These are phyloP conservation scores for Tetanocera ferruginea DNA, from an alignment of 2,888 invertebrate species.

Conservation along the genomic window DNA sequence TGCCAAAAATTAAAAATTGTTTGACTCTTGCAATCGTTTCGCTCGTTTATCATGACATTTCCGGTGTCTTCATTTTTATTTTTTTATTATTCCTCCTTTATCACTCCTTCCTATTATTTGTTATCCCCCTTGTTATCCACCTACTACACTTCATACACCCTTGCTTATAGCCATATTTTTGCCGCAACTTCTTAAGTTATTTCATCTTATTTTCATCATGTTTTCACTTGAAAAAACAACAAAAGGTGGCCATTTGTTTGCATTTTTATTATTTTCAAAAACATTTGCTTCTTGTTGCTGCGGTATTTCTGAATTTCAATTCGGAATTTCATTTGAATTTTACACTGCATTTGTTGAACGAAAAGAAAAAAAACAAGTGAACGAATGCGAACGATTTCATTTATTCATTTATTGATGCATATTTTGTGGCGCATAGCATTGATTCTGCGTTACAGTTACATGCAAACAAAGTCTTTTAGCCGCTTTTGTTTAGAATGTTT, in stretches of 20 bases:
- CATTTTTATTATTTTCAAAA: not conserved
- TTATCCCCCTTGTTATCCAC: not conserved
- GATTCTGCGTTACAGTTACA: constrained; percentile 12
- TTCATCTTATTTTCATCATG: no score
- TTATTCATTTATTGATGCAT: constrained; percentile 38
- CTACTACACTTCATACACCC: not conserved
- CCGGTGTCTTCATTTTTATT: no score
- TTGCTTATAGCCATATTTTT: not conserved
- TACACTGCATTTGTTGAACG: not conserved
- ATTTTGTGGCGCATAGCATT: constrained; percentile 20
- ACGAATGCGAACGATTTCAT: constrained; percentile 26
- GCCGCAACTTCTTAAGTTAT: not conserved
- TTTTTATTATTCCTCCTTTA: no score
- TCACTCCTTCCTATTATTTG: no score
- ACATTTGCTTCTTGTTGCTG: not conserved
- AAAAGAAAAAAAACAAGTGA: not conserved
- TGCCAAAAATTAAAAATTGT: no score
- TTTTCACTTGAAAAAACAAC: no score
- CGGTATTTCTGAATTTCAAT: not conserved
- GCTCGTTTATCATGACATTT: no score
- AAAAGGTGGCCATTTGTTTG: no score
- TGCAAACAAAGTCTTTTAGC: not conserved
- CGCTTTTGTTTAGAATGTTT: no score
- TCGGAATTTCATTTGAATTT: not conserved
- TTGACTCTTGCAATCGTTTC: no score